Evolutionary conservation across 2,888 invertebrate species (phyloP), one percentile per base, ranked within the genome.

Genomic region (Heliothis peltigera): DNA sequence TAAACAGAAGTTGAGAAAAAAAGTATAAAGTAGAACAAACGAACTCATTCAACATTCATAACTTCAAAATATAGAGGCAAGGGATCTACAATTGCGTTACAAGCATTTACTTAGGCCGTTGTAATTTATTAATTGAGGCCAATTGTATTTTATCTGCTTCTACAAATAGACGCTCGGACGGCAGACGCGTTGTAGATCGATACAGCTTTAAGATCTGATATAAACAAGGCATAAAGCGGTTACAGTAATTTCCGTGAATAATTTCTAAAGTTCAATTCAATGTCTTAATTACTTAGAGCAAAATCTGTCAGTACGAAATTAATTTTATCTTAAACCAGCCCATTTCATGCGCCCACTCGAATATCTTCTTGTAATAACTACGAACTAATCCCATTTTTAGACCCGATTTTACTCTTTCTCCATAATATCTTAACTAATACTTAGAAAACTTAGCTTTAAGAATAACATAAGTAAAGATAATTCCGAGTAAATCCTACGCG

Each of bases 121-220:
- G 60, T 70, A 70, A 74, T 74, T 66, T 53, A 70, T 64, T 73
- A 68, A 77, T 77, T 77, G 57, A 65, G 57, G 69, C 32, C 75
- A 75, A 62, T 75, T 60, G 59, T 46, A 32, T 51, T 64, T 56
- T 54, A 63, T 63, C 46, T 55, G 28, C 49, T 28, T 47, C 54
- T 49, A 53, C 35, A 35, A 46, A 59, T 53, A 53, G 22, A 46
- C 39, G 21, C 25, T 54, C 44, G 42, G 28, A 48, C 22, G 12
- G 6, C 22, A 43, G n/a, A 56, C 43, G 19, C 22, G n/a, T 35
- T 21, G 44, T 43, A 48, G 18, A 59, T 64, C 68, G 64, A 71
- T 55, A 63, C 18, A 25, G 22, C 19, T 68, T 56, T 22, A 64
- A 56, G 21, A 21, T 28, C 19, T 52, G 25, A 22, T 61, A 52